Evolutionary conservation across 2,113 vertebrate species (phyloP).

Genomic region (Poeciliopsis occidentalis): DNA sequence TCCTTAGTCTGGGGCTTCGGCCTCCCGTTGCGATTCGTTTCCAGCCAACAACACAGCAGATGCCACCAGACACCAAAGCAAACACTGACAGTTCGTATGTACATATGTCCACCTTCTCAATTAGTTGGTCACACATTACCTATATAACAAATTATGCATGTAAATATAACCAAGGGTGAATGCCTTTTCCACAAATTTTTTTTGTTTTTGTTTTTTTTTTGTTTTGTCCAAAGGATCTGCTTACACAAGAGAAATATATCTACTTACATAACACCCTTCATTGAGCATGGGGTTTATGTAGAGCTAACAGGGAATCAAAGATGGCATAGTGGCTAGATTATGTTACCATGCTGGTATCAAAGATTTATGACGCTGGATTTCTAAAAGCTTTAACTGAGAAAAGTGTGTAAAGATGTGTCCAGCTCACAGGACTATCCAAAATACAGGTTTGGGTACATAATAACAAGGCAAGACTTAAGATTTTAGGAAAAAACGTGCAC

Average conservation of each 20-base stretch:
- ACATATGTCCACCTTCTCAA: constrained; percentile 22
- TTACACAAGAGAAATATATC: constrained; percentile 47
- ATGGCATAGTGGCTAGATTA: neutral
- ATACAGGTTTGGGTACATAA: neutral
- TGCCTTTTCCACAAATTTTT: constrained; percentile 25
- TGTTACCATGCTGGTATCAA: neutral
- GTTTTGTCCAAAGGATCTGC: constrained; percentile 55
- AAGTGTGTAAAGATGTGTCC: too few relatives aligned
- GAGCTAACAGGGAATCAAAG: neutral
- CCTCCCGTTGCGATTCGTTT: constrained; percentile 60
- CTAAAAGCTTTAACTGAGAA: neutral
- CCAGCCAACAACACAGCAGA: constrained; percentile 70
- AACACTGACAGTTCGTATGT: constrained; percentile 39
- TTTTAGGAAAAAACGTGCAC: too few relatives aligned
- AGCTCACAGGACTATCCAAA: too few relatives aligned
- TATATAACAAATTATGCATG: constrained; percentile 17
- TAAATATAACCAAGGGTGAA: constrained; percentile 11
- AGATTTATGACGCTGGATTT: neutral
- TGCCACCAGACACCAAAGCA: constrained; percentile 71
- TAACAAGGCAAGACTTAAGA: neutral
- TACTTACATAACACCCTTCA: constrained; percentile 19
- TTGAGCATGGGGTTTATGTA: neutral
- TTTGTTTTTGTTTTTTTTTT: constrained; percentile 23
- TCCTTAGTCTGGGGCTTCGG: constrained; percentile 67
- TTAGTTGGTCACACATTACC: neutral